Evolutionary conservation across 2,797 vertebrate genomes (phyloP).

Genomic region (Chelidonichthys spinosus): DNA sequence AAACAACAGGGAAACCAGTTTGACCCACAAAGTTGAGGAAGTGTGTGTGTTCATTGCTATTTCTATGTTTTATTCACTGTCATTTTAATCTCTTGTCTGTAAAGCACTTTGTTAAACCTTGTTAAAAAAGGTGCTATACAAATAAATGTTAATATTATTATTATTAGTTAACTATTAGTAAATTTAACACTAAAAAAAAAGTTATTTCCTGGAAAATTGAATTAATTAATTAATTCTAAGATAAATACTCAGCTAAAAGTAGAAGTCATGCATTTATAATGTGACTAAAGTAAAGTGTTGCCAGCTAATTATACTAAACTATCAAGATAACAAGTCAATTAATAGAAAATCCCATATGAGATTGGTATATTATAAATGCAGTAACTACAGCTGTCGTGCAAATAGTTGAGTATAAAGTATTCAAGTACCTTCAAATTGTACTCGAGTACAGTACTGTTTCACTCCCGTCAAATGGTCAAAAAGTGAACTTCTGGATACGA

Average conservation of each 20-base stretch:
- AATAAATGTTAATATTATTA: no score
- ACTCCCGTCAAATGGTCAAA: not conserved
- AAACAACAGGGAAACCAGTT: not conserved
- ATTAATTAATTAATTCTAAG: not conserved
- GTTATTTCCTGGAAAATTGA: no score
- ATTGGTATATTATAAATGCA: not conserved
- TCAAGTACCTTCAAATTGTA: not conserved
- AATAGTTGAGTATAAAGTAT: not conserved
- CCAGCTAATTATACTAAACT: not conserved
- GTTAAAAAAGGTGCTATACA: no score
- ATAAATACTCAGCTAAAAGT: not conserved
- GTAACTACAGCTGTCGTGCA: not conserved
- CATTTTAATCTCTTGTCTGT: no score
- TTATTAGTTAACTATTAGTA: no score
- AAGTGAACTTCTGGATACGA: not conserved
- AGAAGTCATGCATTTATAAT: not conserved
- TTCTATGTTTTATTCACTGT: no score
- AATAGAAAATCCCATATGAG: not conserved
- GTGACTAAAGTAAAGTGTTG: not conserved
- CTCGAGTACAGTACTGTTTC: not conserved
- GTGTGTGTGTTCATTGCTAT: not conserved
- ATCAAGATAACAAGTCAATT: not conserved
- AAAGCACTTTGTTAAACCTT: no score
- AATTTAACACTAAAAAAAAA: no score
- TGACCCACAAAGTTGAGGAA: conserved; percentile 40